phyloP scores from a whole-genome alignment of 2,113 vertebrate species.

The Oxyruncus cristatus region DNA sequence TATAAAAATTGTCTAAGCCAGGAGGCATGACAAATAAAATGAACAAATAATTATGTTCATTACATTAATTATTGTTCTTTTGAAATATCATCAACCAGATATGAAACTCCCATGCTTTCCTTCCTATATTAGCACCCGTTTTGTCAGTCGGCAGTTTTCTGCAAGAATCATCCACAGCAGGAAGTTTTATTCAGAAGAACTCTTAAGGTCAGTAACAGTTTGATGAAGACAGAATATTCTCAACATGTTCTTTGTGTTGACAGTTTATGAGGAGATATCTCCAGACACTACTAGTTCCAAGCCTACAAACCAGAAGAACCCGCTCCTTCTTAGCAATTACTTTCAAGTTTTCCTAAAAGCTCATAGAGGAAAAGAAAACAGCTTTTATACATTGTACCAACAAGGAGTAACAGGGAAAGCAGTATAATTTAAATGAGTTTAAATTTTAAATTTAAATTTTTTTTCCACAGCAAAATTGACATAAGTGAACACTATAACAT shows the following conservation, averaged over 20 bases:
- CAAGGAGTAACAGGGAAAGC: neutral
- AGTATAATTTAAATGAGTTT: neutral
- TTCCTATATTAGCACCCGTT: neutral
- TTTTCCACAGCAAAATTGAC: neutral
- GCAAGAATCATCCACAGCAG: neutral
- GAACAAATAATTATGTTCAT: neutral
- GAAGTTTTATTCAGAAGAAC: neutral
- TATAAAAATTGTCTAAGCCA: neutral
- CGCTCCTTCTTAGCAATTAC: neutral
- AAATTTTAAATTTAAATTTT: too few relatives aligned
- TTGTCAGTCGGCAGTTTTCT: neutral
- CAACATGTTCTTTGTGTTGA: neutral
- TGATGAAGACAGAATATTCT: neutral
- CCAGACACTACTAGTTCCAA: neutral
- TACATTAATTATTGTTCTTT: neutral
- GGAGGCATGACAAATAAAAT: neutral
- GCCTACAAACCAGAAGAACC: neutral
- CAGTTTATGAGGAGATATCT: neutral
- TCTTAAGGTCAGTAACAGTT: neutral
- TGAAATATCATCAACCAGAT: neutral
- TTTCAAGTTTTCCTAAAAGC: neutral
- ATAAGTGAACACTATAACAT: neutral
- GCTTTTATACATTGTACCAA: neutral
- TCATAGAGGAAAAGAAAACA: neutral
- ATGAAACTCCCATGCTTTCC: neutral